These are phyloP conservation scores for Hoplodrina blanda DNA, from an alignment of 2,888 invertebrate species.

Conservation along the genomic window DNA sequence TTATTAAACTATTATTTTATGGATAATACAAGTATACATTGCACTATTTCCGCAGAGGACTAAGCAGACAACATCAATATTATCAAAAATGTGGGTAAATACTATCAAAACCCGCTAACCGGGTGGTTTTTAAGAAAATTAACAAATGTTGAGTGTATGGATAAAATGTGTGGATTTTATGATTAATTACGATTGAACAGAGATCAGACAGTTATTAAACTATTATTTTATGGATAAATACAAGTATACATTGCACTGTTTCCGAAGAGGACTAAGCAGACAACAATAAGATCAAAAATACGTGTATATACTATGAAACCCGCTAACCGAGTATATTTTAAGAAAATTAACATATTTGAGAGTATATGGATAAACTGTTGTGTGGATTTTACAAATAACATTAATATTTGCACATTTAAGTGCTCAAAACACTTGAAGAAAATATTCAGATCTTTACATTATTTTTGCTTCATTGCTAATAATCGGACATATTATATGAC, in stretches of 20 bases:
- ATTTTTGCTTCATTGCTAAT: background rate
- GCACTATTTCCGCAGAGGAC: background rate
- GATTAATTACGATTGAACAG: background rate
- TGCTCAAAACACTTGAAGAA: background rate
- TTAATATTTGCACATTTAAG: background rate
- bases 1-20: no score
- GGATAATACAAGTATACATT: background rate
- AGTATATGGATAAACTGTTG: background rate
- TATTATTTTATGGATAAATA: background rate
- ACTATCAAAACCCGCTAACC: background rate
- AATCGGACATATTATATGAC: slow-evolving; percentile 4
- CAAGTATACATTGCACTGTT: slow-evolving; percentile 2
- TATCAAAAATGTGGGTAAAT: background rate
- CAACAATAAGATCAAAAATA: background rate
- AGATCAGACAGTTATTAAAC: no score
- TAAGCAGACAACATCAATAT: slow-evolving; percentile 4
- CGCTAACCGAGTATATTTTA: background rate
- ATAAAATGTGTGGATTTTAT: background rate
- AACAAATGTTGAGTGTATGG: no score
- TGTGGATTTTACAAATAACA: slow-evolving; percentile 5
- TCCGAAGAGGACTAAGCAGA: slow-evolving; percentile 1
- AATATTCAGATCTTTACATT: slow-evolving; percentile 24
- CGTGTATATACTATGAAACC: background rate
- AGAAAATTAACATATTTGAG: background rate
- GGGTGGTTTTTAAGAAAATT: background rate